Conservation (phyloP, 1,140 invertebrate species). For the Drosophila sulfurigaster region DNA sequence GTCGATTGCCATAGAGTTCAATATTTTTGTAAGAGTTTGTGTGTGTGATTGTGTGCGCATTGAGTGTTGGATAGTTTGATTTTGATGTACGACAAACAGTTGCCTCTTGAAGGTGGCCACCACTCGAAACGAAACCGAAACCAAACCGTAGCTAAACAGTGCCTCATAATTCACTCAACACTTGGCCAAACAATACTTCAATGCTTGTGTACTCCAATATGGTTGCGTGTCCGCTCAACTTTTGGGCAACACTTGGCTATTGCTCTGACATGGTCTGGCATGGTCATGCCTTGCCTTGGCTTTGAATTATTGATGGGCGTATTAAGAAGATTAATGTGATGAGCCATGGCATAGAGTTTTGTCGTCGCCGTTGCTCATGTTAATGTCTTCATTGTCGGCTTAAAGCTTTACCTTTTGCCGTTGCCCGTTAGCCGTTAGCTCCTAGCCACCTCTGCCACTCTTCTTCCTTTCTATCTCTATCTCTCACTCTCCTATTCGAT, state of each 20-base stretch:
- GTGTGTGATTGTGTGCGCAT: constrained; percentile 33
- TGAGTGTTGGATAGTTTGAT: constrained; percentile 62
- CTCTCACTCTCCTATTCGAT: constrained; percentile 41
- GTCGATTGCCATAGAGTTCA: constrained; percentile 64
- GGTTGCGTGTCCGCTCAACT: constrained; percentile 66
- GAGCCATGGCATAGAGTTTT: constrained; percentile 73
- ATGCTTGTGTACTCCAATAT: constrained; percentile 35
- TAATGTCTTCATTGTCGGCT: constrained; percentile 83
- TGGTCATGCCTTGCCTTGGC: constrained; percentile 76
- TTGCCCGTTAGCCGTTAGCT: constrained; percentile 63
- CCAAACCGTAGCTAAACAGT: constrained; percentile 41
- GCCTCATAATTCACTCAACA: constrained; percentile 78
- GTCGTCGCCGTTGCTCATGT: constrained; percentile 73
- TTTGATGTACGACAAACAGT: constrained; percentile 79
- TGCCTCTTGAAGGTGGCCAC: constrained; percentile 55
- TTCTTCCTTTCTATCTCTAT: constrained; percentile 10
- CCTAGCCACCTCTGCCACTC: constrained; percentile 6
- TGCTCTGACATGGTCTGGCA: constrained; percentile 15
- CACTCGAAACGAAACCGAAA: constrained; percentile 35
- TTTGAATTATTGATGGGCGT: constrained; percentile 84
- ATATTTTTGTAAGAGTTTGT: constrained; percentile 52
- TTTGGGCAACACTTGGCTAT: constrained; percentile 47
- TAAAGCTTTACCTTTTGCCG: constrained; percentile 72
- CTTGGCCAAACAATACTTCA: constrained; percentile 50
- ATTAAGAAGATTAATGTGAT: constrained; percentile 84